These are phyloP conservation scores for Pheucticus melanocephalus DNA, from an alignment of 2,113 vertebrate genomes.

Conservation along the genomic window DNA sequence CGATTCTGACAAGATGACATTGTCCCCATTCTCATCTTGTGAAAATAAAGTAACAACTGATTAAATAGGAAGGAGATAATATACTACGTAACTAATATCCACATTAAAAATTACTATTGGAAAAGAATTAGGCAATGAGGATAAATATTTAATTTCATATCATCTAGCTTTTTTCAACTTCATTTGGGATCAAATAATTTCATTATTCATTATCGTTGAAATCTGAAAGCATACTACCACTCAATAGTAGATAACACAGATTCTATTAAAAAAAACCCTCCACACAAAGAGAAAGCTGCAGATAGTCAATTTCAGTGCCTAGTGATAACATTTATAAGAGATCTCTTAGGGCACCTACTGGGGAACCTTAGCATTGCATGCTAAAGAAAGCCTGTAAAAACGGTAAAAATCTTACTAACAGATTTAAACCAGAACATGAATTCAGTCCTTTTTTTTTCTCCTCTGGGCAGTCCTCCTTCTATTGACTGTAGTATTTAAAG, in stretches of 20 bases:
- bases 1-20: background rate
- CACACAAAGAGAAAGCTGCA: background rate
- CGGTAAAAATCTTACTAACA: background rate
- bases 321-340: conserved; percentile 30
- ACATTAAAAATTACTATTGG: background rate
- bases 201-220: background rate
- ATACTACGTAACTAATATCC: background rate
- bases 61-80: conserved; percentile 8
- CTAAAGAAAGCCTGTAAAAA: background rate
- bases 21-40: background rate
- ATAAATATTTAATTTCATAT: conserved; percentile 50
- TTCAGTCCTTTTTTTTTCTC: background rate
- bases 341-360: conserved; percentile 76
- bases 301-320: background rate
- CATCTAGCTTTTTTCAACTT: background rate
- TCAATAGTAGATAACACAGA: background rate
- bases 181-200: background rate
- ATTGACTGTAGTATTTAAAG: background rate
- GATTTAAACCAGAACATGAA: background rate
- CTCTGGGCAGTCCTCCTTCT: rapidly evolving
- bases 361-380: conserved; percentile 56
- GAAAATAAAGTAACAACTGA: background rate
- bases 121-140: background rate
- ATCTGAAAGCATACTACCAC: background rate
- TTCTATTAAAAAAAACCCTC: background rate